Evolutionary conservation across 2,797 vertebrate species (phyloP).

Genomic region (Coranthus polyacanthus): DNA sequence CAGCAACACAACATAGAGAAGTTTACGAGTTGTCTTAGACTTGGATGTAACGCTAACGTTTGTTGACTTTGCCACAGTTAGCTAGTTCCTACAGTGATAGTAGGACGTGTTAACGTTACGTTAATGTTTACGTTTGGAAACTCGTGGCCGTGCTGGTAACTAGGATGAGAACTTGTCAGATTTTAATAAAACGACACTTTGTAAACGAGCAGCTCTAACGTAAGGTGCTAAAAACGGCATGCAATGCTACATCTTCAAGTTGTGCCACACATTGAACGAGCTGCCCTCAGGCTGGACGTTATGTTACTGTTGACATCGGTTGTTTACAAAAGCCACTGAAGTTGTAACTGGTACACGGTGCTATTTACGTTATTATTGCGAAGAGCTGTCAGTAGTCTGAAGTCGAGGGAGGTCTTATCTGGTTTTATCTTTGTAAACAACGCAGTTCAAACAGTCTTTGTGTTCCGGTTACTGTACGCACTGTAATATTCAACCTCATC

Average conservation of each 20-base stretch:
- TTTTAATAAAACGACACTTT: background rate
- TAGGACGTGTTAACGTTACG: constrained; percentile 42
- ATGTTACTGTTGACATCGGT: background rate
- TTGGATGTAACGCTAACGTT: constrained; percentile 24
- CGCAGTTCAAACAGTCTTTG: constrained; percentile 64
- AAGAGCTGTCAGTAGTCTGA: constrained; percentile 38
- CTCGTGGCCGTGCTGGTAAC: background rate
- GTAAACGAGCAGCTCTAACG: too few relatives aligned
- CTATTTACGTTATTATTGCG: constrained; percentile 17
- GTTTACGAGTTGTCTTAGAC: background rate
- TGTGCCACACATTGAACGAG: background rate
- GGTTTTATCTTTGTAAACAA: constrained; percentile 70
- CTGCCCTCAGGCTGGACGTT: background rate
- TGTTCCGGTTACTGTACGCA: constrained; percentile 38
- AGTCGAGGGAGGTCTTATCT: constrained; percentile 54
- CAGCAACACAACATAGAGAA: background rate
- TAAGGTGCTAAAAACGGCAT: too few relatives aligned
- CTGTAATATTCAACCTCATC: constrained; percentile 45
- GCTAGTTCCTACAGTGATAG: constrained; percentile 30
- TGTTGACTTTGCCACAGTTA: constrained; percentile 56
- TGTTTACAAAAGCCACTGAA: constrained; percentile 13
- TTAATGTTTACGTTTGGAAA: constrained; percentile 43
- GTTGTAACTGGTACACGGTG: constrained; percentile 6
- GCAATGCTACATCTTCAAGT: background rate
- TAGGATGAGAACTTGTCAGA: background rate